A percentile compares a stretch with the other conserved stretches of the same genome.
Evolutionary conservation across 1,140 invertebrate genomes (phyloP).

Genomic region (Drosophila carrolli): DNA sequence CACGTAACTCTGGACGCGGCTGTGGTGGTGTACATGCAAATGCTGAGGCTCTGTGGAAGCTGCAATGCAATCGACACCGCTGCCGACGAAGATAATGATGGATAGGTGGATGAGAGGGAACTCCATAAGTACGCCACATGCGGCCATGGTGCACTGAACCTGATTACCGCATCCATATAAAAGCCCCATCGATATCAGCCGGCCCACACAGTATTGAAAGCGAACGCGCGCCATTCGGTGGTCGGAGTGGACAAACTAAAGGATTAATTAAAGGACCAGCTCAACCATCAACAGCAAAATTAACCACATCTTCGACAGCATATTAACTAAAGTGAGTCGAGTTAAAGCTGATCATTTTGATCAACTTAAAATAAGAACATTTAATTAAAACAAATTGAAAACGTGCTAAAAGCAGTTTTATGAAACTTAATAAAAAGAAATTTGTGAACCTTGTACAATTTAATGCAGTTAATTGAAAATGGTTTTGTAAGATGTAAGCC

Average conservation of each 20-base stretch:
- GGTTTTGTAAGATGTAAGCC: too few species aligned
- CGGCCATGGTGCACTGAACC: slow-evolving; percentile 68
- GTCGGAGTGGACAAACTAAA: slow-evolving; percentile 21
- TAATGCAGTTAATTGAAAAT: too few species aligned
- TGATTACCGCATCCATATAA: slow-evolving; percentile 54
- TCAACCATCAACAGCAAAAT: slow-evolving; percentile 4
- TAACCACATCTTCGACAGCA: neutral
- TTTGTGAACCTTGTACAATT: too few species aligned
- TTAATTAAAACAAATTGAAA: too few species aligned
- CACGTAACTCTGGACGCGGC: slow-evolving; percentile 57
- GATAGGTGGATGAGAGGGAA: slow-evolving; percentile 8
- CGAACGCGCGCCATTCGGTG: slow-evolving; percentile 55
- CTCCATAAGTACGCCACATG: slow-evolving; percentile 34
- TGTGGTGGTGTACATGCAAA: slow-evolving; percentile 60
- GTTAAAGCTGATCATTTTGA: neutral
- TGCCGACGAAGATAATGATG: slow-evolving; percentile 32
- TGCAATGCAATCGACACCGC: slow-evolving; percentile 65
- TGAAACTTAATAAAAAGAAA: too few species aligned
- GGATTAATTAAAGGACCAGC: slow-evolving; percentile 48
- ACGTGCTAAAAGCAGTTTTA: too few species aligned
- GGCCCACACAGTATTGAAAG: slow-evolving; percentile 56
- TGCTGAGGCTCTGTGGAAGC: slow-evolving; percentile 55
- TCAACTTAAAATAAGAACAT: too few species aligned
- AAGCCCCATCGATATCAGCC: slow-evolving; percentile 43
- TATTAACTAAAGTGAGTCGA: slow-evolving; percentile 59